Percentiles rank a stretch among this genome's conserved stretches.
Conservation (phyloP, 2,113 vertebrate genomes). For the Anguilla rostrata region DNA sequence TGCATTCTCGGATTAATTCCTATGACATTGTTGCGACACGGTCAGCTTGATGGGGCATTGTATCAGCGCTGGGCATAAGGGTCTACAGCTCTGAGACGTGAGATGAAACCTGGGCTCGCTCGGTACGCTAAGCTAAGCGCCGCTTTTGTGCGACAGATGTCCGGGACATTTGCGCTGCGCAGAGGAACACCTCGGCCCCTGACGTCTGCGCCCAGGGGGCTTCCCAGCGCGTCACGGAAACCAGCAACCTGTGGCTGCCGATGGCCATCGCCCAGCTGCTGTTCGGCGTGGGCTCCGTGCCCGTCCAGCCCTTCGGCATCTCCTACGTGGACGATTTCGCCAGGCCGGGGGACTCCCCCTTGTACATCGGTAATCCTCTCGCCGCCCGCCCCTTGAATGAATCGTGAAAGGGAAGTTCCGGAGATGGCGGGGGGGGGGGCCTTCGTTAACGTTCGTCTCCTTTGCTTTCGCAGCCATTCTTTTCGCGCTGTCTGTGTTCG, state of each 20-base stretch:
- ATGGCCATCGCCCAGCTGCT: conserved; percentile 89
- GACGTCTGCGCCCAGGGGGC: conserved; percentile 52
- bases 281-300: conserved; percentile 88
- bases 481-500: conserved; percentile 88
- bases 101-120: not conserved
- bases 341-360: conserved; percentile 79
- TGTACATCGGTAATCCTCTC: conserved; percentile 84
- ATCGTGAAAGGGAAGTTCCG: not conserved
- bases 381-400: not conserved
- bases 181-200: conserved; percentile 40
- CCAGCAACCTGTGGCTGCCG: conserved; percentile 80
- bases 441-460: not conserved
- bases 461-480: conserved; percentile 79
- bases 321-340: conserved; percentile 94
- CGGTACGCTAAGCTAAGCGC: too few relatives aligned
- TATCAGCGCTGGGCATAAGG: not conserved
- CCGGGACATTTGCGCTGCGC: conserved; percentile 57
- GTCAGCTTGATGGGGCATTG: not conserved
- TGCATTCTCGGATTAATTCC: not conserved
- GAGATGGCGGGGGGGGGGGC: not conserved
- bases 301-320: conserved; percentile 95
- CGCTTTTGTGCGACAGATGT: conserved; percentile 42
- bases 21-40: not conserved
- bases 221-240: conserved; percentile 58
- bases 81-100: not conserved